phyloP scores from a whole-genome alignment of 2,113 vertebrate species.

The Dicrurus megarhynchus region DNA sequence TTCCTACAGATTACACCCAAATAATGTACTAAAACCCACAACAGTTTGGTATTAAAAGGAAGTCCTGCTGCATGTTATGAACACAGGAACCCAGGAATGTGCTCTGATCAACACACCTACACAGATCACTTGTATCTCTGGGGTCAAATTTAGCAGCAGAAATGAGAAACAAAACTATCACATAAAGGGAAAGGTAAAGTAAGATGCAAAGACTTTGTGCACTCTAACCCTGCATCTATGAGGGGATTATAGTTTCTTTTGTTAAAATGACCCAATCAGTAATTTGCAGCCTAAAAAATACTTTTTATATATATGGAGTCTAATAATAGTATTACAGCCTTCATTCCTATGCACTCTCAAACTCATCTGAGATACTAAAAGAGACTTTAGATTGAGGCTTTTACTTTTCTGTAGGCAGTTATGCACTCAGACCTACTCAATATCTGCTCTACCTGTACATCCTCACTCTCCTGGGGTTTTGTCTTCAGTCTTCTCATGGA shows the following conservation, averaged over 20 bases:
- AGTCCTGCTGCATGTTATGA: not conserved
- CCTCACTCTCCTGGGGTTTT: not conserved
- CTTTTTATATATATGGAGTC: not conserved
- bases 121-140: not conserved
- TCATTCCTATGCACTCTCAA: not conserved
- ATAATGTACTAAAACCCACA: not conserved
- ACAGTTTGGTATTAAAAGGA: not conserved
- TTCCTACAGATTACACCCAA: not conserved
- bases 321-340: not conserved
- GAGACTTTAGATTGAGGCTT: not conserved
- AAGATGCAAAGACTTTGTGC: not conserved
- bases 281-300: not conserved
- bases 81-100: not conserved
- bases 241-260: not conserved
- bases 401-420: not conserved
- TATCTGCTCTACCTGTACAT: not conserved
- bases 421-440: not conserved
- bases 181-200: not conserved
- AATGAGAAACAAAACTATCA: not conserved
- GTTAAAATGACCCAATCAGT: not conserved
- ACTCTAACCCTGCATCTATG: not conserved
- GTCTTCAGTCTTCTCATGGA: not conserved
- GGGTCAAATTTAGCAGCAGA: not conserved
- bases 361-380: not conserved
- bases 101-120: not conserved